Evolutionary conservation across 2,113 vertebrate genomes (phyloP).

Genomic region (human): DNA sequence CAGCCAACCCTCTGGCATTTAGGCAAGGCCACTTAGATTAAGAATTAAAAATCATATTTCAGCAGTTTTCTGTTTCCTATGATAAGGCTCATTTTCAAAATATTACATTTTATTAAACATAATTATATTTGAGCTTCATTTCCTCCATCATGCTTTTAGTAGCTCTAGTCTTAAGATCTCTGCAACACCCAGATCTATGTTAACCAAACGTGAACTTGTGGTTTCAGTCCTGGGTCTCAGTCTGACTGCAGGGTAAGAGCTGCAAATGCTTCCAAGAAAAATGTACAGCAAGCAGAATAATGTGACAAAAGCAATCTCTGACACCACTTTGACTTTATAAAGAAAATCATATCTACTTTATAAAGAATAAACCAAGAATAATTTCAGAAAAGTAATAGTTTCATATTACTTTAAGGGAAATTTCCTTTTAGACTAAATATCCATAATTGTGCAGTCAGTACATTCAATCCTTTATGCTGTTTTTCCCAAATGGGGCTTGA

Average conservation of each 20-base stretch:
- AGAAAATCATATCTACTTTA: background rate
- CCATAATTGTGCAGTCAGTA: background rate
- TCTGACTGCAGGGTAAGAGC: background rate
- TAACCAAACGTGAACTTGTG: accelerated
- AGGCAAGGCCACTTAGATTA: background rate
- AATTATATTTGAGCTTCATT: background rate
- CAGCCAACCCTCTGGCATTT: accelerated
- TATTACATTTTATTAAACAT: background rate
- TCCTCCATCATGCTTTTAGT: background rate
- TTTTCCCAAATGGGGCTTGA: background rate
- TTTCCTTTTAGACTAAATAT: constrained; percentile 30
- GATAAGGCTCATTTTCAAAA: background rate
- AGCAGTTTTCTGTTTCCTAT: background rate
- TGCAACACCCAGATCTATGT: accelerated
- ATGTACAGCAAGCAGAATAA: background rate
- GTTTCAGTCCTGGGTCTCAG: background rate
- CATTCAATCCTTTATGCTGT: background rate
- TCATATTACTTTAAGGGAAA: constrained; percentile 40
- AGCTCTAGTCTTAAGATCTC: background rate
- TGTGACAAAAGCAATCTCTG: background rate
- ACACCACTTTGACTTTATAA: background rate
- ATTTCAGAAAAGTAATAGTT: constrained; percentile 6
- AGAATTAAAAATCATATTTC: background rate
- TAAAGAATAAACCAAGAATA: background rate
- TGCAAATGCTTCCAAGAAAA: background rate